Percentiles rank a stretch among this genome's conserved stretches.
phyloP scores from a whole-genome alignment of 2,113 vertebrate genomes.

The Dicerorhinus sumatrensis region DNA sequence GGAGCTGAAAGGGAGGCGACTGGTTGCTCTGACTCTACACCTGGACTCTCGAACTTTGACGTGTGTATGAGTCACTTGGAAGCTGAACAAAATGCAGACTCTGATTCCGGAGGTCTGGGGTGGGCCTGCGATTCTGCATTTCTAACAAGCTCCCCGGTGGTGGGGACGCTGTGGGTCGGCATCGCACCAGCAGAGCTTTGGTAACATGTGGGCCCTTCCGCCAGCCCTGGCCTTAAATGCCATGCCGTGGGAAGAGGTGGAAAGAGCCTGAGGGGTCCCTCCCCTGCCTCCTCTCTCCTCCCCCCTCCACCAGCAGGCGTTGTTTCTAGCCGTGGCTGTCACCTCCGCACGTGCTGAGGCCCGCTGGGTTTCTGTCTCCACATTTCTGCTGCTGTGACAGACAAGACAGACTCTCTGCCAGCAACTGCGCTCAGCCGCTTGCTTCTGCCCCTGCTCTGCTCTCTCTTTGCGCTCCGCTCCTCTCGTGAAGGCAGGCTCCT shows the following conservation, averaged over 20 bases:
- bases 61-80: fast-evolving
- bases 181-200: neutral
- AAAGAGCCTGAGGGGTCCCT: neutral
- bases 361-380: neutral
- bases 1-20: neutral
- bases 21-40: neutral
- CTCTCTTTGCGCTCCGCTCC: neutral
- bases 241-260: neutral
- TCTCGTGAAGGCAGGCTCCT: neutral
- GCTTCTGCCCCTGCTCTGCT: neutral
- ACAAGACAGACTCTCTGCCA: slow-evolving; percentile 36
- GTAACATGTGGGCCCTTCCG: neutral
- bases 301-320: neutral
- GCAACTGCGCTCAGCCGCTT: neutral
- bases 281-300: too few relatives aligned
- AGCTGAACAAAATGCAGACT: neutral
- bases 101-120: neutral
- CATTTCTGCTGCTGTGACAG: neutral
- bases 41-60: neutral
- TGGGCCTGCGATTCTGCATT: fast-evolving
- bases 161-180: neutral
- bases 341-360: neutral
- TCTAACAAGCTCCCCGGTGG: neutral
- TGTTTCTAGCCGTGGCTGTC: neutral
- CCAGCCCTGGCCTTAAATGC: neutral